Evolutionary conservation across 2,797 vertebrate species (phyloP).

Genomic region (Peromyscus aztecus): DNA sequence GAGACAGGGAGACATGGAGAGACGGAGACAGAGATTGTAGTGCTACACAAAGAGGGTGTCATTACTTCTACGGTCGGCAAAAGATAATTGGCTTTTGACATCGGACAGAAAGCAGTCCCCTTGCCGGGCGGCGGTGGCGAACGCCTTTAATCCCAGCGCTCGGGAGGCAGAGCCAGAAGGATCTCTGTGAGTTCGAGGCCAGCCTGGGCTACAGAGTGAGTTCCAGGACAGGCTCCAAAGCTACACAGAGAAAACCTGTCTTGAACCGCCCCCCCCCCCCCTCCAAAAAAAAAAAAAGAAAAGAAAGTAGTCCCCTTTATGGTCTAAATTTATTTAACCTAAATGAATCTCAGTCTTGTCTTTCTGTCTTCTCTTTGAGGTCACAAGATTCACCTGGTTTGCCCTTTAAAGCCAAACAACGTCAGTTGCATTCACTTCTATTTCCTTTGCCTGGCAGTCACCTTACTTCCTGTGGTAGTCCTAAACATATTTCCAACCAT

Average conservation of each 20-base stretch:
- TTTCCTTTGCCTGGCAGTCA: conserved; percentile 59
- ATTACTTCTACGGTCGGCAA: neutral
- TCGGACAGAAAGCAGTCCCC: conserved; percentile 33
- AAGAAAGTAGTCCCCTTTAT: conserved; percentile 38
- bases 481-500: conserved; percentile 46
- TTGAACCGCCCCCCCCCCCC: no score
- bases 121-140: no score
- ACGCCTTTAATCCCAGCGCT: no score
- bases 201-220: no score
- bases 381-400: conserved; percentile 30
- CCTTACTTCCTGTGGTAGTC: conserved; percentile 35
- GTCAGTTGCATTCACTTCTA: conserved; percentile 17
- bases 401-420: conserved; percentile 49
- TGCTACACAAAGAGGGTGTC: neutral
- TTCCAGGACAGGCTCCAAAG: no score
- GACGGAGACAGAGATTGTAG: neutral
- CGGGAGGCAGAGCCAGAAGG: no score
- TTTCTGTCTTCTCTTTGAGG: conserved; percentile 46
- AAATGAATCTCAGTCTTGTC: conserved; percentile 57
- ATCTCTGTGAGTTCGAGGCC: no score
- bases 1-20: no score
- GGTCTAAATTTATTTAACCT: conserved; percentile 55
- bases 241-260: no score
- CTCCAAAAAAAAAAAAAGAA: no score
- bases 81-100: conserved; percentile 49